Evolutionary conservation across 1,140 invertebrate species (phyloP), one percentile per base, ranked within the genome.

Genomic region (Macrostomum lignano): DNA sequence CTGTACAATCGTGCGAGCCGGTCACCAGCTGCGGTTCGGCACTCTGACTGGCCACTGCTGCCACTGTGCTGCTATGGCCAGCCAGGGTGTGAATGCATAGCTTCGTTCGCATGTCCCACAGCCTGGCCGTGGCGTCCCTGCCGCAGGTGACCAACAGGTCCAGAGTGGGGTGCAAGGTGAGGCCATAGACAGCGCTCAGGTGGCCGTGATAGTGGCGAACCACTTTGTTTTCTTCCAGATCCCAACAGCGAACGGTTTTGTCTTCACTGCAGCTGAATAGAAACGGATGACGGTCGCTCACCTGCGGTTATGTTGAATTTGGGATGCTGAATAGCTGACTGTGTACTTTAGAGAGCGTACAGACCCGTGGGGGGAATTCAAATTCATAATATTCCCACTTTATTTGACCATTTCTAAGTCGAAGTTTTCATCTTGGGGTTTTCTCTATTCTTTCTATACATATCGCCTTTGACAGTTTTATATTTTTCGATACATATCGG

Each of bases 171-270:
- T 98, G 91, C 13, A 96, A 60, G 9, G 78, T 71, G 40, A 98
- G 59, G 0, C 73, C 70, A 61, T 98, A 91, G 15, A 91, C 78
- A 1, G 86, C 88, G 42, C 81, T 93, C 26, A 98, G 62, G 61
- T 98, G 88, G 0, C 88, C 91, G 61, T 98, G 91, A 58, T 96
- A 98, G 56, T 96, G 86, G 7, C 91, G 65, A 39, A 96, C 14
- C 9, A 73, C 79, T 65, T 96, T 96, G 52, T 96, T 98, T 41
- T 94, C 84, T 57, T 98, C 88, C 7, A 98, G 65, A 62, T 98
- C 88, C 88, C 88, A 98, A 53, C 88, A 98, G 63, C 94, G 94
- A 0, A 98, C 88, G 62, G 91, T 82, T 47, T 91, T 70, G 60
- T 98, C 91, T 66, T 98, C 91, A 15, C 86, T 88, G 60, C 81